Percentiles rank a stretch among this genome's conserved stretches.
Evolutionary conservation across 2,888 invertebrate genomes (phyloP).

Genomic region (Microctonus brassicae): DNA sequence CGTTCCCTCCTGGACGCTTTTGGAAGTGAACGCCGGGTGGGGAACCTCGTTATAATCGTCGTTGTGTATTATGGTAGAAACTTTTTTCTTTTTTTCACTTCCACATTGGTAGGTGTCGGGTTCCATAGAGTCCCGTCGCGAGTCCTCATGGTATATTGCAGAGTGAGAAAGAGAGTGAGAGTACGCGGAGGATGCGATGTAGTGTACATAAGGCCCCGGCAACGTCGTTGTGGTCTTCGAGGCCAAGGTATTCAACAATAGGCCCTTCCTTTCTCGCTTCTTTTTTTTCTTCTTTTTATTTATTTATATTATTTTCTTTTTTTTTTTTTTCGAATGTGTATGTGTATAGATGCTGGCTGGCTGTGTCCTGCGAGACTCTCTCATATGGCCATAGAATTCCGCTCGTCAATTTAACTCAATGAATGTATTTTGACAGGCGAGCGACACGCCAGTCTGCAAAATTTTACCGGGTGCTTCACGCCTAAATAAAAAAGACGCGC

Average conservation of each 20-base stretch:
- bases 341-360: slow-evolving; percentile 27
- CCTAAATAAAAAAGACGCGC: slow-evolving; percentile 46
- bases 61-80: slow-evolving; percentile 29
- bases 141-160: background rate
- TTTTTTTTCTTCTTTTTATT: slow-evolving; percentile 42
- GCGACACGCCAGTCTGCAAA: slow-evolving; percentile 64
- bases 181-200: background rate
- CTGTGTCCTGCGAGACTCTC: slow-evolving; percentile 28
- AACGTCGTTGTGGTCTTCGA: background rate
- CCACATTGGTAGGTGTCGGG: slow-evolving; percentile 24
- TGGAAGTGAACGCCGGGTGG: slow-evolving; percentile 1
- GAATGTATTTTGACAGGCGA: slow-evolving; percentile 67
- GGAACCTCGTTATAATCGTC: slow-evolving; percentile 26
- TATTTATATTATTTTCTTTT: no score
- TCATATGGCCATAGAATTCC: slow-evolving; percentile 38
- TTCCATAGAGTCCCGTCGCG: slow-evolving; percentile 19
- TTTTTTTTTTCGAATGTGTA: slow-evolving; percentile 39
- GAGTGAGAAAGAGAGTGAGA: background rate
- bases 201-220: background rate
- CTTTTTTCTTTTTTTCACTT: slow-evolving; percentile 2
- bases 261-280: slow-evolving; percentile 40
- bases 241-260: slow-evolving; percentile 1
- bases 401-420: slow-evolving; percentile 58
- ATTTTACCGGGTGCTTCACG: slow-evolving; percentile 64
- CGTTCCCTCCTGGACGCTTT: background rate